These are phyloP conservation scores for Ectemnius continuus DNA, from an alignment of 2,888 invertebrate species.

Conservation along the genomic window DNA sequence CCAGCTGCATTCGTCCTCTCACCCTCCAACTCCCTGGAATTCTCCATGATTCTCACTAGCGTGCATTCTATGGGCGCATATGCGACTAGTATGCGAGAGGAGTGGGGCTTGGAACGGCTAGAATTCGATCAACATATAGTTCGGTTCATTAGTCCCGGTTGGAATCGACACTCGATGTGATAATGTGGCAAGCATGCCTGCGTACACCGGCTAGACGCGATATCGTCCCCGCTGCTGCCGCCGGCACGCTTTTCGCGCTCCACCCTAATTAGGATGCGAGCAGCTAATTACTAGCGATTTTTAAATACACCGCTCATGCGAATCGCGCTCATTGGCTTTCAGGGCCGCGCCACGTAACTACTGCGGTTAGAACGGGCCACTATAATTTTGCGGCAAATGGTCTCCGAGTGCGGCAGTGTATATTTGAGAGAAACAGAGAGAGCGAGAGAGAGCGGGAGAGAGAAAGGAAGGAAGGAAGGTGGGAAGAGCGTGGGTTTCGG, in stretches of 20 bases:
- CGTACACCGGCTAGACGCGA: conserved; percentile 18
- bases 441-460: too few relatives aligned
- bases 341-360: neutral
- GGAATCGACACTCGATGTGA: conserved; percentile 29
- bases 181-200: conserved; percentile 29
- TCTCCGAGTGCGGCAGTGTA: neutral
- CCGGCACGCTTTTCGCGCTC: neutral
- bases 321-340: neutral
- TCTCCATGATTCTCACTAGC: neutral
- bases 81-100: neutral
- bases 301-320: neutral
- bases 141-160: conserved; percentile 45
- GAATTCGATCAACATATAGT: conserved; percentile 33
- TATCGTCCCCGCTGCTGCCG: conserved; percentile 6
- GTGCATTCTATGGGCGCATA: neutral
- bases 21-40: neutral
- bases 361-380: neutral
- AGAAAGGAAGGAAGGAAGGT: too few relatives aligned
- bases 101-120: neutral
- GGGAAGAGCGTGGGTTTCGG: neutral
- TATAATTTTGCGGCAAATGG: neutral
- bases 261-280: neutral
- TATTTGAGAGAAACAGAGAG: too few relatives aligned
- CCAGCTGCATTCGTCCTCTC: neutral
- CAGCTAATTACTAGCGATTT: conserved; percentile 1